Evolutionary conservation across 2,797 vertebrate species (phyloP), one percentile per base, ranked within the genome.

Genomic region (Poeciliopsis gracilis): DNA sequence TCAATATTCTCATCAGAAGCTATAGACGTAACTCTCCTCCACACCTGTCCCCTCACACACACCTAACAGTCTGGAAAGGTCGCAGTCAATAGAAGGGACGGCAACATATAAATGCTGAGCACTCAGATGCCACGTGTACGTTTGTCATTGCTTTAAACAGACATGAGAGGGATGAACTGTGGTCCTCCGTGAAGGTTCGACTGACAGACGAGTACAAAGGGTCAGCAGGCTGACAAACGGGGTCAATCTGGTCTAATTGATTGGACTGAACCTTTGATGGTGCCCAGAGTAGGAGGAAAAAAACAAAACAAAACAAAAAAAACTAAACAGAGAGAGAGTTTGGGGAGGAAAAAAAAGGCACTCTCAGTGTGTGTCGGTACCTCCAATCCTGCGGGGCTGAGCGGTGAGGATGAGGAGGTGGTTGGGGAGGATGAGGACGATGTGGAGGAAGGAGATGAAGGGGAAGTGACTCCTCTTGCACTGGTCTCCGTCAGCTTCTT

Each of bases 401-500:
- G 96, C 55, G 96, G 91, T 12, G 95, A 95, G 61, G 86, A 74
- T 82, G 96, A 92, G 20, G 93, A 94, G 75, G 93, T 79, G 0
- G 93, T 90, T 74, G 95, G 88, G 5, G 95, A 93, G 7, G 95
- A 94, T 7, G 95, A 94, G 10, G 94, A 94, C 5, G 94, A 94
- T 73, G 93, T 94, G 53, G 95, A 95, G 70, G 94, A 94, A 59
- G 95, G 94, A 38, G 95, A 95, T 41, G 96, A 95, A 84, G 97
- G 90, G 73, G 97, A 97, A 90, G 96, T 93, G 87, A 88, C 92
- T 93, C 96, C 96, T 93, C 97, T 96, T 82, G 97, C 97, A 88
- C 95, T 95, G 91, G 94, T 84, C 89, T 98, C 97, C 77, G 95
- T 92, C 85, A 97, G 93, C 90, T 96, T 97, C 96, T 97, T 98